These are phyloP conservation scores for Heliconius hermathena DNA, from an alignment of 1,140 invertebrate genomes.

Conservation along the genomic window DNA sequence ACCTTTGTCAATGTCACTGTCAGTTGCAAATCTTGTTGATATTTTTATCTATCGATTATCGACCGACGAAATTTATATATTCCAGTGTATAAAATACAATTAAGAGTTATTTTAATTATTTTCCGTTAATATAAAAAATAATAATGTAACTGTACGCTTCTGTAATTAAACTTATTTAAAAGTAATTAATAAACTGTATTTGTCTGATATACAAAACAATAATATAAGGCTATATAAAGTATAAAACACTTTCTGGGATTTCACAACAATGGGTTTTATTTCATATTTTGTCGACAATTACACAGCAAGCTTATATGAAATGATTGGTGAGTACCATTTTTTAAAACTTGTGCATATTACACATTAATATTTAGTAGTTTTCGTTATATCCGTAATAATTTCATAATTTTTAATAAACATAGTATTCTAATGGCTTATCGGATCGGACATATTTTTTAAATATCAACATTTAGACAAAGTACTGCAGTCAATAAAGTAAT, in stretches of 20 bases:
- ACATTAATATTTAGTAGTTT: not conserved
- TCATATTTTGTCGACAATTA: constrained; percentile 65
- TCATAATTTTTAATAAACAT: not conserved
- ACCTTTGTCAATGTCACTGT: not conserved
- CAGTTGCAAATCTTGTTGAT: constrained; percentile 3
- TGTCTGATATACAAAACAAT: not conserved
- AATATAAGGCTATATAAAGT: not conserved
- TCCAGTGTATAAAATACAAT: not conserved
- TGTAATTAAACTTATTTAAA: not conserved
- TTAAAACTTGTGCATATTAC: not conserved
- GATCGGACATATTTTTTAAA: not conserved
- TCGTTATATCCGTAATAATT: not conserved
- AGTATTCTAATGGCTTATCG: not conserved
- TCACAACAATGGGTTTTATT: constrained; percentile 59
- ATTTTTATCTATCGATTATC: constrained; percentile 1
- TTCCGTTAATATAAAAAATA: not conserved
- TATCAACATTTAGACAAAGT: not conserved
- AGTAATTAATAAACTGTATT: not conserved
- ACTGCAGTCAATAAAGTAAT: no score
- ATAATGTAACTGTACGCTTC: not conserved
- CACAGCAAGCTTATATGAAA: constrained; percentile 64
- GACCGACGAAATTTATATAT: not conserved
- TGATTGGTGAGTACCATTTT: constrained; percentile 60
- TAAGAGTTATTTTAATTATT: not conserved
- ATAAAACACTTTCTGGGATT: constrained; percentile 32